Evolutionary conservation across 2,797 vertebrate genomes (phyloP).

Genomic region (Melanotaenia boesemani): DNA sequence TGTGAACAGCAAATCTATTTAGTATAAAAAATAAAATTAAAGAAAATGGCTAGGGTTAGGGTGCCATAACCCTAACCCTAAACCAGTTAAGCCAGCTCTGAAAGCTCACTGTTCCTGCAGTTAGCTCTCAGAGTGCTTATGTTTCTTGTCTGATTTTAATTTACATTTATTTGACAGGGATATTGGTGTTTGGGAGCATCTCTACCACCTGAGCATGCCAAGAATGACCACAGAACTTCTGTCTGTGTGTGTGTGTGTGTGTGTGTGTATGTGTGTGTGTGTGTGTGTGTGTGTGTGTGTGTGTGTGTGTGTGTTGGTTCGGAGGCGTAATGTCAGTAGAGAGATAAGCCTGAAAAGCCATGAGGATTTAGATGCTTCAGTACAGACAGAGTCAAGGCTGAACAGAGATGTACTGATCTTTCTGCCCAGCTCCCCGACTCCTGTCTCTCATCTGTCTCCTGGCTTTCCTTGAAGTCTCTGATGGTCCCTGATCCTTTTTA

Average conservation of each 20-base stretch:
- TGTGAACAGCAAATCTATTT: no score
- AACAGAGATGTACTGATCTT: slow-evolving; percentile 58
- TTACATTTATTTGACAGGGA: background rate
- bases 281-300: no score
- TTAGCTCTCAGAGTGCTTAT: background rate
- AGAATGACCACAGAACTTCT: slow-evolving; percentile 28
- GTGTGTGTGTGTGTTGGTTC: slow-evolving; percentile 22
- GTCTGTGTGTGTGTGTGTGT: no score
- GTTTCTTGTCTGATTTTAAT: background rate
- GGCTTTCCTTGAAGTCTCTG: slow-evolving; percentile 61
- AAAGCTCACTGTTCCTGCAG: background rate
- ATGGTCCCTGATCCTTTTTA: slow-evolving; percentile 61
- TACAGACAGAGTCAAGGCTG: slow-evolving; percentile 47
- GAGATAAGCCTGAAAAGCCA: slow-evolving; percentile 49
- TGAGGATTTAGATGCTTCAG: slow-evolving; percentile 55
- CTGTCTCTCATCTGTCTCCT: slow-evolving; percentile 60
- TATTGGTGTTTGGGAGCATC: background rate
- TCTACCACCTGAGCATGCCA: slow-evolving; percentile 1
- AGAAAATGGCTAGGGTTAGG: background rate
- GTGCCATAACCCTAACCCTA: no score
- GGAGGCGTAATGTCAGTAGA: slow-evolving; percentile 36
- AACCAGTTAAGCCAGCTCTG: background rate
- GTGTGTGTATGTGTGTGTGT: background rate
- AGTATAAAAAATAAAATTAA: background rate
- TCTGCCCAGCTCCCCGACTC: slow-evolving; percentile 32